phyloP scores from a whole-genome alignment of 2,113 vertebrate species.

The Nicator chloris region DNA sequence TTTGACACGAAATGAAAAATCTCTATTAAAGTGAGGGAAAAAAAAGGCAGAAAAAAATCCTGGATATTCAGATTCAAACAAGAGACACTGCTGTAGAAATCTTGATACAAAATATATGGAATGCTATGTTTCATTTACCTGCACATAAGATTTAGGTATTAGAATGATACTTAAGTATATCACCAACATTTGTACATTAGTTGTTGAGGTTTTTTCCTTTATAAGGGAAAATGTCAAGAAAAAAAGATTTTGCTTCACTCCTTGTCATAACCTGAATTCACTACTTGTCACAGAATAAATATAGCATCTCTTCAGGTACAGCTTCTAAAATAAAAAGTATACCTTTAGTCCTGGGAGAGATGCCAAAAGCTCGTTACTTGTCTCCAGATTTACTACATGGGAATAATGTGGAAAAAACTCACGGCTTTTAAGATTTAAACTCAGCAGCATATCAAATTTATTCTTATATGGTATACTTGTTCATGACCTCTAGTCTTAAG shows the following conservation, averaged over 20 bases:
- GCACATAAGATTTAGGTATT: not conserved
- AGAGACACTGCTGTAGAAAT: not conserved
- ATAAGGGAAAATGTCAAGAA: not conserved
- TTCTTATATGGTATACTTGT: constrained; percentile 80
- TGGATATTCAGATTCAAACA: not conserved
- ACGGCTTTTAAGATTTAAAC: constrained; percentile 68
- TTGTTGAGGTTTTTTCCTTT: constrained; percentile 5
- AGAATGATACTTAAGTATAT: not conserved
- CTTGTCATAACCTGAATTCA: constrained; percentile 26
- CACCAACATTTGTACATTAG: not conserved
- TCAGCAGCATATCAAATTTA: constrained; percentile 73
- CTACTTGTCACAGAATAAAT: constrained; percentile 24
- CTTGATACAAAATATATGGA: not conserved
- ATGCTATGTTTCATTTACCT: not conserved
- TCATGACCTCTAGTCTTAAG: constrained; percentile 78
- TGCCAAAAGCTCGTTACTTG: constrained; percentile 63
- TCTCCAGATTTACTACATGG: constrained; percentile 56
- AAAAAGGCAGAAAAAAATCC: not conserved
- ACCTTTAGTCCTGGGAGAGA: constrained; percentile 52
- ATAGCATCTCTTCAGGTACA: constrained; percentile 57
- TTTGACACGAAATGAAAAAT: not conserved
- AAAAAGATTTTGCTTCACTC: constrained; percentile 8
- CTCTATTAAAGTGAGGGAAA: not conserved
- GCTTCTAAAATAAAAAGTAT: constrained; percentile 58
- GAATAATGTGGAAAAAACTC: constrained; percentile 67